Conservation (phyloP, 2,888 invertebrate genomes). For the Pogonocherus hispidulus region DNA sequence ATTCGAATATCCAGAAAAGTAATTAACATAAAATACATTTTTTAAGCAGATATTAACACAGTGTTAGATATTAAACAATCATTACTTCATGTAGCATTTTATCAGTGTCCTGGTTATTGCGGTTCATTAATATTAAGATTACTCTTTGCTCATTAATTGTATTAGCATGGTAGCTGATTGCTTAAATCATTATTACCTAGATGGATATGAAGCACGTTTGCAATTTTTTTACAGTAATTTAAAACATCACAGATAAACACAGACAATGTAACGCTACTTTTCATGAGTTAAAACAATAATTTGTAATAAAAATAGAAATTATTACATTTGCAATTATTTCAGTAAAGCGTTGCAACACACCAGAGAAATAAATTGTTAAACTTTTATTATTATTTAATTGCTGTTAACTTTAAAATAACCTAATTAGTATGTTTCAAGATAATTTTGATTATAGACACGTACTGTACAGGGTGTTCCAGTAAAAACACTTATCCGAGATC, state of each 20-base stretch:
- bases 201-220: not conserved
- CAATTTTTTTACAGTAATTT: not conserved
- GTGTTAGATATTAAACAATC: not conserved
- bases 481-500: too few relatives aligned
- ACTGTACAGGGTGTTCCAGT: too few relatives aligned
- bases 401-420: too few relatives aligned
- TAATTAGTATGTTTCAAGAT: too few relatives aligned
- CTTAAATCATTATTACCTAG: not conserved
- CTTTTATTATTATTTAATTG: too few relatives aligned
- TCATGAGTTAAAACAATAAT: not conserved
- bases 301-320: not conserved
- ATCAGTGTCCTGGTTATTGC: not conserved
- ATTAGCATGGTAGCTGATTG: not conserved
- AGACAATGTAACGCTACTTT: not conserved
- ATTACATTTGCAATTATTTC: too few relatives aligned
- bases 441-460: too few relatives aligned
- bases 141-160: not conserved
- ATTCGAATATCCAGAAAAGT: too few relatives aligned
- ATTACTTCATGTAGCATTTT: not conserved
- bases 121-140: not conserved
- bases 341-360: too few relatives aligned
- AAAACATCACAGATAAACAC: not conserved
- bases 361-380: too few relatives aligned
- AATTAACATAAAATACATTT: too few relatives aligned
- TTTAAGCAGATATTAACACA: too few relatives aligned